A percentile compares a stretch with the other conserved stretches of the same genome.
Conservation (phyloP, 2,888 invertebrate genomes). For the Saturnia pavonia region DNA sequence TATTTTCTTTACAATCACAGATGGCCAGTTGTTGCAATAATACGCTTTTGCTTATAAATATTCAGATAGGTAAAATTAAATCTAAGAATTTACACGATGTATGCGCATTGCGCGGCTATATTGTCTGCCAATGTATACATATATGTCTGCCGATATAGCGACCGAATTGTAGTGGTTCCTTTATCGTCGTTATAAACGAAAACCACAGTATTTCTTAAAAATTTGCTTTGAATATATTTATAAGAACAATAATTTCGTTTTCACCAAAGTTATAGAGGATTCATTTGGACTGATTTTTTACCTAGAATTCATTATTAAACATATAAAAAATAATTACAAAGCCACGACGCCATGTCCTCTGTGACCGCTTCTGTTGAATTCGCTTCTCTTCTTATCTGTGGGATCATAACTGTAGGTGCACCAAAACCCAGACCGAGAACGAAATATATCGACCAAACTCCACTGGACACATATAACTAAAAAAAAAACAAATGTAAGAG, state of each 20-base stretch:
- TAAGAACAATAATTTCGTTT: background rate
- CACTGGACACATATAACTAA: conserved; percentile 38
- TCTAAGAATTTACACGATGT: no score
- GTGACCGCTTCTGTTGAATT: conserved; percentile 40
- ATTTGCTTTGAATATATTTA: no score
- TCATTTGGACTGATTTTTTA: background rate
- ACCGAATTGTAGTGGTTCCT: no score
- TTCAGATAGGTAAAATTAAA: no score
- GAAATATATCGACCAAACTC: conserved; percentile 41
- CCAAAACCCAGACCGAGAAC: conserved; percentile 41
- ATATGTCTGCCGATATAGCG: no score
- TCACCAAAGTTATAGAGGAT: background rate
- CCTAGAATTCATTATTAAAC: background rate
- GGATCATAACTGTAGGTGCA: conserved; percentile 41
- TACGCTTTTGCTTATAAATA: no score
- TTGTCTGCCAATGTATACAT: no score
- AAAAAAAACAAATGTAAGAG: conserved; percentile 18
- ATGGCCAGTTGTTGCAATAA: no score
- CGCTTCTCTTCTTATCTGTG: conserved; percentile 41
- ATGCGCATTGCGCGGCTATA: no score
- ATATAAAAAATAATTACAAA: conserved; percentile 33
- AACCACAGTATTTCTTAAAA: no score
- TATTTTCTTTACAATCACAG: no score
- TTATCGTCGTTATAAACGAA: no score
- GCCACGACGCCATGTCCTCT: conserved; percentile 44